These are phyloP conservation scores for Oncorhynchus mykiss DNA, from an alignment of 2,113 vertebrate genomes.

Conservation along the genomic window DNA sequence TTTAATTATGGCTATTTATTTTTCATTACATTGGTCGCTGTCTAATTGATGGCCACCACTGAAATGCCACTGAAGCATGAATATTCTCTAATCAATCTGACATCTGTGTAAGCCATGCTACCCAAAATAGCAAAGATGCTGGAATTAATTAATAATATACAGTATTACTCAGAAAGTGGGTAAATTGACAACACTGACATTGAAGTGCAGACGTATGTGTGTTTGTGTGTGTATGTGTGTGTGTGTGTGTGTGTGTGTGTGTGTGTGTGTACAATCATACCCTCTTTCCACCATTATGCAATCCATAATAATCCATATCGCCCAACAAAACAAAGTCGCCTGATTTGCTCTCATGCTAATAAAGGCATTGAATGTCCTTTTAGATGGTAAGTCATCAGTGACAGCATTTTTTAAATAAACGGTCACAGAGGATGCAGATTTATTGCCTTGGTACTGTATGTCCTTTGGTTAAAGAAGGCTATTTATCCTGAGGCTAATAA, in stretches of 20 bases:
- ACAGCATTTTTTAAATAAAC: no score
- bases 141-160: constrained; percentile 6
- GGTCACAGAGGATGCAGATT: neutral
- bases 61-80: constrained; percentile 12
- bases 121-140: constrained; percentile 13
- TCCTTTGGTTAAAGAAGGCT: neutral
- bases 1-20: constrained; percentile 12
- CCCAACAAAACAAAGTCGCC: neutral
- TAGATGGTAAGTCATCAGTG: neutral
- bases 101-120: constrained; percentile 13
- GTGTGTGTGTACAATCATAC: neutral
- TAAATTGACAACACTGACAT: constrained; percentile 5
- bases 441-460: neutral
- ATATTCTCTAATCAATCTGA: constrained; percentile 9
- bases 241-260: no score
- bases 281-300: neutral
- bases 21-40: constrained; percentile 9
- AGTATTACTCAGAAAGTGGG: constrained; percentile 11
- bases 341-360: neutral
- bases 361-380: neutral
- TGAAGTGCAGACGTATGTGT: neutral
- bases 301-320: neutral
- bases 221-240: neutral
- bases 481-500: neutral
- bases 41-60: neutral